A percentile compares a stretch with the other conserved stretches of the same genome.
phyloP scores from a whole-genome alignment of 2,113 vertebrate genomes.

The Pseudolaguvia tuberculata region DNA sequence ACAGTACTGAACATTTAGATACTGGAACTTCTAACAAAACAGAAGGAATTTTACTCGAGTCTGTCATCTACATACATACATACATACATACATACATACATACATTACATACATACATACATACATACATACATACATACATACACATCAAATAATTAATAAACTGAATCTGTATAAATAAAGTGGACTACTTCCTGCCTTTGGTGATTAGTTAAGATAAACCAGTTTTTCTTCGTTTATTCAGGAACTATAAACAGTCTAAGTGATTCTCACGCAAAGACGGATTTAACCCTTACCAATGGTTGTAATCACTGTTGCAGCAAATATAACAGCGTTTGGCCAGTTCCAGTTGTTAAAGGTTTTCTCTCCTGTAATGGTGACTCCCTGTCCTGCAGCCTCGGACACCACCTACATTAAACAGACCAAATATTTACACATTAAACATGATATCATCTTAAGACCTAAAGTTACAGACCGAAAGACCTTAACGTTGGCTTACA shows the following conservation, averaged over 20 bases:
- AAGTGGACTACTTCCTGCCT: slow-evolving; percentile 23
- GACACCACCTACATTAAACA: slow-evolving; percentile 77
- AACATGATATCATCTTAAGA: too few relatives aligned
- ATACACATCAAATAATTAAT: not conserved
- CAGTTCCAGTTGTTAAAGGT: slow-evolving; percentile 99
- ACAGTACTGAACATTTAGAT: slow-evolving; percentile 17
- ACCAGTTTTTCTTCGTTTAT: slow-evolving; percentile 32
- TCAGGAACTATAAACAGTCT: slow-evolving; percentile 32
- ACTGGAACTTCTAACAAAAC: slow-evolving; percentile 17
- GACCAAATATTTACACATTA: not conserved
- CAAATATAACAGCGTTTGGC: slow-evolving; percentile 97
- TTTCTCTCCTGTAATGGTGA: slow-evolving; percentile 89
- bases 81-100: too few relatives aligned
- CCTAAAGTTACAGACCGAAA: slow-evolving; percentile 22
- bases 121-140: too few relatives aligned
- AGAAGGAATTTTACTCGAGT: slow-evolving; percentile 6
- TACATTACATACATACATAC: too few relatives aligned
- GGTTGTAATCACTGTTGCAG: slow-evolving; percentile 95
- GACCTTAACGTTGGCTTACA: slow-evolving; percentile 41
- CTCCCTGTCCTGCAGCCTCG: slow-evolving; percentile 84
- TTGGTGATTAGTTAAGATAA: slow-evolving; percentile 22
- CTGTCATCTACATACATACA: not conserved
- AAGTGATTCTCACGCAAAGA: slow-evolving; percentile 1
- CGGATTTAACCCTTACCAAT: slow-evolving; percentile 74
- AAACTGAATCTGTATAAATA: slow-evolving; percentile 31